Conservation (phyloP, 2,113 vertebrate genomes). For the Phyllostomus hastatus region DNA sequence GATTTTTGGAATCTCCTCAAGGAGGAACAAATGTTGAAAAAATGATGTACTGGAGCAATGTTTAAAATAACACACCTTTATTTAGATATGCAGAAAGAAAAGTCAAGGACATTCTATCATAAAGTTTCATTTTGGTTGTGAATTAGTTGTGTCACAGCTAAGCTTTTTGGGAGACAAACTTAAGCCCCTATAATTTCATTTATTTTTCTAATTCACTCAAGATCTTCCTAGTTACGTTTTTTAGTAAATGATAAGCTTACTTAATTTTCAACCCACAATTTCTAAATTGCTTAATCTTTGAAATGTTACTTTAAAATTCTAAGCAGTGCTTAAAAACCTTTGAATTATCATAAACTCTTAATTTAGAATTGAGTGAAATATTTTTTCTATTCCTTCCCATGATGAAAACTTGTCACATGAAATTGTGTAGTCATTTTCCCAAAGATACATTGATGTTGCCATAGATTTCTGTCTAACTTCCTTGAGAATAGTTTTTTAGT, state of each 20-base stretch:
- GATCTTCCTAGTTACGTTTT: not conserved
- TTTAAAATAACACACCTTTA: slow-evolving; percentile 14
- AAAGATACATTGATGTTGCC: slow-evolving; percentile 80
- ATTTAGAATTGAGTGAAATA: slow-evolving; percentile 59
- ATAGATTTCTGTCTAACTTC: slow-evolving; percentile 78
- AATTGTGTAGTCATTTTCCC: slow-evolving; percentile 72
- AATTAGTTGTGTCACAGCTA: not conserved
- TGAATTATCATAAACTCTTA: slow-evolving; percentile 72
- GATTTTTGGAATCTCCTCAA: slow-evolving; percentile 25
- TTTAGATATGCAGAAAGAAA: slow-evolving; percentile 35
- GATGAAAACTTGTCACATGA: slow-evolving; percentile 66
- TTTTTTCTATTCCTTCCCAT: slow-evolving; percentile 71
- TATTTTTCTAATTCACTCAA: slow-evolving; percentile 14
- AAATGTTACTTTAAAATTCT: slow-evolving; percentile 68
- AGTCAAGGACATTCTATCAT: slow-evolving; percentile 30
- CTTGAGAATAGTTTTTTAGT: slow-evolving; percentile 79
- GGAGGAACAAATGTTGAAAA: slow-evolving; percentile 19
- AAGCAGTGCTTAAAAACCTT: slow-evolving; percentile 28
- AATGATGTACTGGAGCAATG: not conserved
- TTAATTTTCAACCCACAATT: slow-evolving; percentile 46
- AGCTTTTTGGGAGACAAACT: slow-evolving; percentile 34
- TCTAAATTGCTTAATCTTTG: slow-evolving; percentile 61
- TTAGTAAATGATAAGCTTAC: slow-evolving; percentile 19
- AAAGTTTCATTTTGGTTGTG: not conserved
- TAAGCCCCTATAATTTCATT: slow-evolving; percentile 7